phyloP scores from a whole-genome alignment of 1,140 invertebrate species.

The Drosophila yakuba region DNA sequence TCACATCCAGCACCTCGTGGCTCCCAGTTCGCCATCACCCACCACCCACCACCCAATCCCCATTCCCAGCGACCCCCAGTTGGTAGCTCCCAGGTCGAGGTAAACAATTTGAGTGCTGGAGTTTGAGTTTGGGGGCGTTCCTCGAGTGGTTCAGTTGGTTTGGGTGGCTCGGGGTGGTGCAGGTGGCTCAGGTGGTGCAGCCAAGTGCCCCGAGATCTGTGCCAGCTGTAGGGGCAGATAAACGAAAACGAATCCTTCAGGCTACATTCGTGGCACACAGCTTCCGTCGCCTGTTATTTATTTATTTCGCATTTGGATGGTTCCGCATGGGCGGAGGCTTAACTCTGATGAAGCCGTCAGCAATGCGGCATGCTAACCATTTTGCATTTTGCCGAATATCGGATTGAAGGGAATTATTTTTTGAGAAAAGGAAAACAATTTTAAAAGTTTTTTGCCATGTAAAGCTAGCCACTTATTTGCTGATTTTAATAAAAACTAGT shows the following conservation, averaged over 20 bases:
- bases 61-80: no score
- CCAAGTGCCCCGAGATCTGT: conserved; percentile 24
- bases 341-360: conserved; percentile 13
- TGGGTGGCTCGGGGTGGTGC: conserved; percentile 3
- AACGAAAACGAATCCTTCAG: conserved; percentile 35
- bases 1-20: neutral
- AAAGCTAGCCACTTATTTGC: no score
- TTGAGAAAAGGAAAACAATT: neutral
- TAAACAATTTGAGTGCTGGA: conserved; percentile 19
- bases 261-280: conserved; percentile 19
- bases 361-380: conserved; percentile 13
- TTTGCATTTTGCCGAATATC: neutral
- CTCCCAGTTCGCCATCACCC: neutral
- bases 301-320: conserved; percentile 18
- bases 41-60: no score
- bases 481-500: no score
- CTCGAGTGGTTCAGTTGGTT: conserved; percentile 26
- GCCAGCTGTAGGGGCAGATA: conserved; percentile 23
- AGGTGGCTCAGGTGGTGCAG: conserved; percentile 18
- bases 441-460: no score
- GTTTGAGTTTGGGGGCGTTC: conserved; percentile 26
- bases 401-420: neutral
- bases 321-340: neutral
- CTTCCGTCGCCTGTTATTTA: conserved; percentile 19
- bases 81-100: neutral